Base-by-base conservation (phyloP, 2,888 invertebrate species). In the Lacanobia wlatinum region DNA sequence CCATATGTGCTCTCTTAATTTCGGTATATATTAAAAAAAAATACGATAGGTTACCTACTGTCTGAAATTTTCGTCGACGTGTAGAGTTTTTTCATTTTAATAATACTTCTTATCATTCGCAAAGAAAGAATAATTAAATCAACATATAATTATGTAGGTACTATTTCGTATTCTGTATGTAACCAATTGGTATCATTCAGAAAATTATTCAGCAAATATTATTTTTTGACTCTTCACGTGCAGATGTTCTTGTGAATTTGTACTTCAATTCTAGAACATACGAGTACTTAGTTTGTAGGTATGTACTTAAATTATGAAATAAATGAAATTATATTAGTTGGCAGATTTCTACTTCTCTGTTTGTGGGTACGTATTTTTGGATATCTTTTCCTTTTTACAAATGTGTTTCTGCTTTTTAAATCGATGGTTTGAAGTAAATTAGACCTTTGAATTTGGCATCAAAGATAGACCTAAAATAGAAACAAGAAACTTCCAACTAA, bases 1-100 rank as follows among this genome's bases (percentile, higher is more conserved):
- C 88, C 91, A 92, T 90, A 91, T 92, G 92, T 86, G 77, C 65
- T 60, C 14, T 48, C n/a, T 66, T 40, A 50, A 55, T 43, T 40
- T 40, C 9, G 0, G 2, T 8, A 21, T 68, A 40, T 16, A 12
- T 34, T 12, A 28, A 75, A 16, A 21, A 28, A 18, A 43, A 43
- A 14, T 12, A 2, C 14, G 0, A 34, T n/a, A 28, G 12, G n/a
- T 43, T 12, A 34, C 46, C 46, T 16, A 28, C 3, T 53, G 10
- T 40, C 3, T 38, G 16, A 73, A 48, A 48, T 48, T 58, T 18
- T 8, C 5, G 14, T 14, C 16, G 8, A 21, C 3, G n/a, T 28
- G 16, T 18, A 9, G 9, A 16, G n/a, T 23, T 48, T 62, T 43
- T 16, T 28, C 28, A 10, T 12, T 12, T 53, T 68, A 28, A 68